phyloP scores from a whole-genome alignment of 2,113 vertebrate species.

The cattle (Bos taurus) region DNA sequence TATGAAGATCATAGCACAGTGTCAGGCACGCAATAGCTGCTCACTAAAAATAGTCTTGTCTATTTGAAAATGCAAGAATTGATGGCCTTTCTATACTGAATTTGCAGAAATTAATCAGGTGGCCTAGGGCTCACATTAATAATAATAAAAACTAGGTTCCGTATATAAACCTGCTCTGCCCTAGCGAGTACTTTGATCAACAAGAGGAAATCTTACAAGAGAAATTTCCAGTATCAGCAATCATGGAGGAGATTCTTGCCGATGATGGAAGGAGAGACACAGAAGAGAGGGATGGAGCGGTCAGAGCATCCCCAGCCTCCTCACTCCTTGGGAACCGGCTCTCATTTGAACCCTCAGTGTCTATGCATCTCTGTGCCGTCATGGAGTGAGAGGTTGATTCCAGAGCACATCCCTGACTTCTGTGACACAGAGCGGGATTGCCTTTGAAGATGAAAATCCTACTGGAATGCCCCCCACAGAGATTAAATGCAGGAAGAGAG shows the following conservation, averaged over 20 bases:
- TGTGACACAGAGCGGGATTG: not conserved
- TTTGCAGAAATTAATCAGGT: conserved; percentile 18
- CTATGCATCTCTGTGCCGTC: not conserved
- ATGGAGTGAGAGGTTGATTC: not conserved
- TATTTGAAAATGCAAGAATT: conserved; percentile 19
- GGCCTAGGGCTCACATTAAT: not conserved
- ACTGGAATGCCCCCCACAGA: conserved; percentile 16
- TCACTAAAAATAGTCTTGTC: conserved; percentile 9
- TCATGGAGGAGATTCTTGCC: not conserved
- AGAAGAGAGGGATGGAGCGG: not conserved
- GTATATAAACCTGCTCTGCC: not conserved
- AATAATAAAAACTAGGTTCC: not conserved
- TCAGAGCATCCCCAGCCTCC: not conserved
- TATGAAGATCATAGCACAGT: not conserved
- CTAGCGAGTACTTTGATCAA: not conserved
- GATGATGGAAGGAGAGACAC: not conserved
- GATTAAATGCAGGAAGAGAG: conserved; percentile 52
- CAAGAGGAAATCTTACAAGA: not conserved
- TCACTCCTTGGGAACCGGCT: not conserved
- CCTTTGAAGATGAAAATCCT: conserved; percentile 49
- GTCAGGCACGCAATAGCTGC: conserved; percentile 1
- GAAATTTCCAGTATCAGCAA: not conserved
- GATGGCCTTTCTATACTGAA: not conserved
- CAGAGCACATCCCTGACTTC: not conserved
- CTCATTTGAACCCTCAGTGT: not conserved